Percentiles rank a stretch among this genome's conserved stretches.
These are phyloP conservation scores for Sorex maritimensis DNA, from an alignment of 2,797 vertebrate genomes.

Conservation along the genomic window DNA sequence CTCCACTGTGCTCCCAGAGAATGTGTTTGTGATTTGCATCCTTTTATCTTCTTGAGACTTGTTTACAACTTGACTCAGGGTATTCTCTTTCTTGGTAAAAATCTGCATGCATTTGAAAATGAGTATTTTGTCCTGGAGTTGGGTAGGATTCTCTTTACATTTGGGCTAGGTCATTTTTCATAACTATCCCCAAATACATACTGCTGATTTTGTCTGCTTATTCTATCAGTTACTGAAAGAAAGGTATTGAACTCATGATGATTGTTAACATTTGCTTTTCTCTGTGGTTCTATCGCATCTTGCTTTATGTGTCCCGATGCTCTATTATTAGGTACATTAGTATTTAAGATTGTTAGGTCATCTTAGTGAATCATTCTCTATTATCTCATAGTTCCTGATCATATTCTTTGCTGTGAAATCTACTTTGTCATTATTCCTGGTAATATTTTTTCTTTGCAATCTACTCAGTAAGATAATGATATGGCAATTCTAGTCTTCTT, in stretches of 20 bases:
- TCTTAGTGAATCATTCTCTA: conserved; percentile 56
- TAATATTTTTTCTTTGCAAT: conserved; percentile 39
- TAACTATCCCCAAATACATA: neutral
- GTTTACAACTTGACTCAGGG: neutral
- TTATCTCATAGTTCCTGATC: conserved; percentile 58
- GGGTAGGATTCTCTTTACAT: neutral
- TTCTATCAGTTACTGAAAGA: conserved; percentile 4
- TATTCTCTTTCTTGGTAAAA: conserved; percentile 3
- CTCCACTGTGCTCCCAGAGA: conserved; percentile 13
- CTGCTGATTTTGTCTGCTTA: neutral
- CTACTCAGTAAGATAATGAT: conserved; percentile 38
- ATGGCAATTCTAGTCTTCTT: conserved; percentile 3
- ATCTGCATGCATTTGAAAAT: neutral
- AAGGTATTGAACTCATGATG: neutral
- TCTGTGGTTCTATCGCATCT: conserved; percentile 45
- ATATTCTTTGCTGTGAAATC: conserved; percentile 43
- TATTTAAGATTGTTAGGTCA: conserved; percentile 8
- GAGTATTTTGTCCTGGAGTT: neutral
- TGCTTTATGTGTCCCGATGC: conserved; percentile 45
- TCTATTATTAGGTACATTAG: conserved; percentile 10
- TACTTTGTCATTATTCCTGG: conserved; percentile 58
- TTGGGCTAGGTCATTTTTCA: neutral
- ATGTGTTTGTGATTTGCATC: conserved; percentile 34
- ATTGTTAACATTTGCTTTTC: neutral
- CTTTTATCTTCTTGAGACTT: conserved; percentile 50